Evolutionary conservation across 1,140 invertebrate species (phyloP).

Genomic region (Atta colombica): DNA sequence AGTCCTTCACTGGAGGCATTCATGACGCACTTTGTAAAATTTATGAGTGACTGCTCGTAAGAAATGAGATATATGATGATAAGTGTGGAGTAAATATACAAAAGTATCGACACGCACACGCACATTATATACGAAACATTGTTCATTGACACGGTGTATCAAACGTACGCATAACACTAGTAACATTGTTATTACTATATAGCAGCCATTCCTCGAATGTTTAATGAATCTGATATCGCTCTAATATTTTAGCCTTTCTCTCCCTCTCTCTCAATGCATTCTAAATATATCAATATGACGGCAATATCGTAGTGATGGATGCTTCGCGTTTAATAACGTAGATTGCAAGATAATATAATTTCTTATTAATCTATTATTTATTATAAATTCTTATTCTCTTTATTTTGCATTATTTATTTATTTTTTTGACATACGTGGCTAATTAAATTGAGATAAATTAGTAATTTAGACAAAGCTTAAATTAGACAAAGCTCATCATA

Average conservation of each 20-base stretch:
- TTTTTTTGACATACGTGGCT: not conserved
- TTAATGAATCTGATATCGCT: conserved; percentile 18
- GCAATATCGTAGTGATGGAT: not conserved
- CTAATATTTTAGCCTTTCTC: conserved; percentile 11
- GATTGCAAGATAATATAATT: conserved; percentile 21
- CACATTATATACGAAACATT: not conserved
- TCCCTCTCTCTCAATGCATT: not conserved
- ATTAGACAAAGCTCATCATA: not conserved
- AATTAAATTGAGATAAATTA: conserved; percentile 16
- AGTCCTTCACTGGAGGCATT: conserved; percentile 37
- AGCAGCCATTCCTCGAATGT: not conserved
- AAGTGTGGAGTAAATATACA: not conserved
- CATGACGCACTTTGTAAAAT: conserved; percentile 44
- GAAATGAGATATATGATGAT: conserved; percentile 20
- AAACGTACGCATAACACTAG: not conserved
- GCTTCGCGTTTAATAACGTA: conserved; percentile 16
- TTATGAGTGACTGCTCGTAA: conserved; percentile 50
- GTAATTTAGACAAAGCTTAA: not conserved
- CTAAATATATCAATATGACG: conserved; percentile 19
- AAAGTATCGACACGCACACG: not conserved
- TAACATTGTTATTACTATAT: conserved; percentile 7
- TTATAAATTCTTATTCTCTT: conserved; percentile 19
- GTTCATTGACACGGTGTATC: not conserved
- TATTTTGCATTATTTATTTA: not conserved
- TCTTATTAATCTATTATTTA: not conserved